A percentile compares a stretch with the other conserved stretches of the same genome.
Conservation (phyloP, 2,797 vertebrate genomes). For the Peromyscus eremicus region DNA sequence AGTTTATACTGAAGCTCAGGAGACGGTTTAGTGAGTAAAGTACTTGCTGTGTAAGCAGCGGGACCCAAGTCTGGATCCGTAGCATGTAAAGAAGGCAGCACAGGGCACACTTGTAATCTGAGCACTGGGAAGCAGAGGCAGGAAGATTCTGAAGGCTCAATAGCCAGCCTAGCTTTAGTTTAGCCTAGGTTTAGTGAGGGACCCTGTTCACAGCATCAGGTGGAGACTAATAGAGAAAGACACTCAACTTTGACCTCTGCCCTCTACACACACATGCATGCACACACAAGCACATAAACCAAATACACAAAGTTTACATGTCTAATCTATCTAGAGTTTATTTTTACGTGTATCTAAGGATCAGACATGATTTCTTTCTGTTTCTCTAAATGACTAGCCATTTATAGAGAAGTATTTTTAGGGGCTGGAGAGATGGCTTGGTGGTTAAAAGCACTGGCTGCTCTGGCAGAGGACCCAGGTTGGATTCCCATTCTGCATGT, state of each 20-base stretch:
- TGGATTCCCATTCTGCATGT: neutral
- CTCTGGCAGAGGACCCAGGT: neutral
- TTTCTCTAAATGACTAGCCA: neutral
- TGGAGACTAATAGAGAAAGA: neutral
- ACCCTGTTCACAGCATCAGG: neutral
- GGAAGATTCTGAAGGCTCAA: neutral
- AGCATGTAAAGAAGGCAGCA: neutral
- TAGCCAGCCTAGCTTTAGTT: neutral
- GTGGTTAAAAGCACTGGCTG: neutral
- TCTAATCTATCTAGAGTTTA: neutral
- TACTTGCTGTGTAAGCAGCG: neutral
- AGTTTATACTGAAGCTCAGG: neutral
- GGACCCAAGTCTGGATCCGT: neutral
- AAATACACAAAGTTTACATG: neutral
- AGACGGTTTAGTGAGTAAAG: neutral
- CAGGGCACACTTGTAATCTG: neutral
- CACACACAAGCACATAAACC: neutral
- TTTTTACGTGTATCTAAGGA: neutral
- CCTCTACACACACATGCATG: neutral
- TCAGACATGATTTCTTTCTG: neutral
- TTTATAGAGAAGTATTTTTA: slow-evolving; percentile 4
- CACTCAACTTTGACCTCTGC: neutral
- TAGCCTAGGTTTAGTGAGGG: neutral
- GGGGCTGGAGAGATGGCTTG: neutral
- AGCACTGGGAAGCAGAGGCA: neutral